Conservation (phyloP, 2,113 vertebrate species). For the rat (Rattus norvegicus) region DNA sequence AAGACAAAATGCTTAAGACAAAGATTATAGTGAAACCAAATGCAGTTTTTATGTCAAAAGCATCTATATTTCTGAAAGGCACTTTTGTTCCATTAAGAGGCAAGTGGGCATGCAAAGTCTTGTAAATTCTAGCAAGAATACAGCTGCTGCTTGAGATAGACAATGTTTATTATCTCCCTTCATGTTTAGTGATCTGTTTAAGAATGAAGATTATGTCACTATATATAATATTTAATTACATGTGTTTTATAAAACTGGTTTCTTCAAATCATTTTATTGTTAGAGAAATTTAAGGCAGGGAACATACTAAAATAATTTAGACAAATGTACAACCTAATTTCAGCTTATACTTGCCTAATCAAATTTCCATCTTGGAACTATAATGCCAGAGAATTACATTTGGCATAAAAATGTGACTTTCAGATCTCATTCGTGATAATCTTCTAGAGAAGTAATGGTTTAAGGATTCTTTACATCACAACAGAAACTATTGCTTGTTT, state of each 20-base stretch:
- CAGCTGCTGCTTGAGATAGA: background rate
- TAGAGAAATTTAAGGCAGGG: background rate
- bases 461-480: background rate
- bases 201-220: slow-evolving; percentile 1
- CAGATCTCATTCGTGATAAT: background rate
- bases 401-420: background rate
- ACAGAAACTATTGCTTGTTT: background rate
- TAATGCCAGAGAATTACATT: background rate
- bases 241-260: background rate
- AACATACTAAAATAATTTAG: slow-evolving; percentile 5
- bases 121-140: background rate
- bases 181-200: background rate
- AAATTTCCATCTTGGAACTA: slow-evolving; percentile 20
- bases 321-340: slow-evolving; percentile 13
- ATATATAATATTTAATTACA: background rate
- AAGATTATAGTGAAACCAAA: background rate
- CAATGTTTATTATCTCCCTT: background rate
- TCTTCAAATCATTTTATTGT: slow-evolving; percentile 32
- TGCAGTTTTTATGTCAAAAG: background rate
- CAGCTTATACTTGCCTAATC: background rate
- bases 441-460: background rate
- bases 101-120: background rate
- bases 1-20: slow-evolving; percentile 4
- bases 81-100: background rate
- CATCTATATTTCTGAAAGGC: background rate